Conservation (phyloP, 2,113 vertebrate genomes). For the Corynorhinus townsendii region DNA sequence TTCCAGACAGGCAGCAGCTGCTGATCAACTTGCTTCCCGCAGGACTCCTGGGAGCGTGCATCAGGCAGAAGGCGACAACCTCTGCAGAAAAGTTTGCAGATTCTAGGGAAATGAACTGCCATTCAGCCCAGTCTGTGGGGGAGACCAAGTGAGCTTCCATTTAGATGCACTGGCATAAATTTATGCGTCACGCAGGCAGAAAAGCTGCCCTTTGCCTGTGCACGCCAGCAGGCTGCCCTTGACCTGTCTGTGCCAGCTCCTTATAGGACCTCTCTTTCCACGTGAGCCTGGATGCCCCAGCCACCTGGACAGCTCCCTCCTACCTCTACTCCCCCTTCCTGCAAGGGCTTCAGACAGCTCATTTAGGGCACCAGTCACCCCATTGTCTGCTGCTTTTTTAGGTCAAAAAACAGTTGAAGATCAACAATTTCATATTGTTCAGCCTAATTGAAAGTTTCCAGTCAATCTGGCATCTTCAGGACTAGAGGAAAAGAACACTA, state of each 20-base stretch:
- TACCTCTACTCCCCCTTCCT: not conserved
- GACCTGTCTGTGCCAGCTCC: not conserved
- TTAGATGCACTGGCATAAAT: not conserved
- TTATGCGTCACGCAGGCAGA: not conserved
- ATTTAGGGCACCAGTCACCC: not conserved
- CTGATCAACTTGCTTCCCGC: not conserved
- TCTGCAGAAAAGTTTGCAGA: constrained; percentile 25
- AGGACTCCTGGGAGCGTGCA: not conserved
- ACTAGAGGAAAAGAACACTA: not conserved
- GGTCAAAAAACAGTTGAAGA: constrained; percentile 14
- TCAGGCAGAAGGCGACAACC: not conserved
- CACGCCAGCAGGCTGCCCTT: not conserved
- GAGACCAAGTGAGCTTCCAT: not conserved
- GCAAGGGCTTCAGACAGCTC: not conserved
- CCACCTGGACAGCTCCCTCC: not conserved
- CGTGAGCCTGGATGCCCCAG: not conserved
- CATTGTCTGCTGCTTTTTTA: not conserved
- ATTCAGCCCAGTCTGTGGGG: not conserved
- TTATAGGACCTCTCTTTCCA: not conserved
- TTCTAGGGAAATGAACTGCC: not conserved
- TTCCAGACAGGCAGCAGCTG: constrained; percentile 24
- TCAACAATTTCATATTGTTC: not conserved
- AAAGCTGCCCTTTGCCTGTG: not conserved
- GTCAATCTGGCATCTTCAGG: not conserved
- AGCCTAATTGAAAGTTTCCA: not conserved